These are phyloP conservation scores for Columba janthina DNA, from an alignment of 2,113 vertebrate genomes.

Conservation along the genomic window DNA sequence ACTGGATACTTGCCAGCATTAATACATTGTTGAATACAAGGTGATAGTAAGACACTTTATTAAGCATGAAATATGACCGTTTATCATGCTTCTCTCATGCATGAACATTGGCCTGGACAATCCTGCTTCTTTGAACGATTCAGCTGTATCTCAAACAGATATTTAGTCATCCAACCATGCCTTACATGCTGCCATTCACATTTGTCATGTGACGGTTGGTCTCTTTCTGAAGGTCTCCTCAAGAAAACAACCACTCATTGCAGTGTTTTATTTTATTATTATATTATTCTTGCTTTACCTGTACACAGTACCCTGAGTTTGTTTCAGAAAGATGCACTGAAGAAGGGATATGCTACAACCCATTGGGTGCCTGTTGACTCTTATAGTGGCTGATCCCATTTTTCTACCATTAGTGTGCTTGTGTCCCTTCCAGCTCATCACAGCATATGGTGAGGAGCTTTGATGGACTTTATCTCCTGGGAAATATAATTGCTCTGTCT, in stretches of 20 bases:
- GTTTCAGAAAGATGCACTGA: background rate
- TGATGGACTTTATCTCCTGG: background rate
- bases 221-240: conserved; percentile 1
- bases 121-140: background rate
- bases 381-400: background rate
- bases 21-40: background rate
- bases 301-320: background rate
- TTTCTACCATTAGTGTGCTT: background rate
- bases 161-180: background rate
- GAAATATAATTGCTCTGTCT: background rate
- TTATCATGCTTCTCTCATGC: background rate
- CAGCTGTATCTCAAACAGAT: background rate
- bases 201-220: background rate
- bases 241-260: background rate
- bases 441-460: background rate
- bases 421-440: background rate
- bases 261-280: background rate
- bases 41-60: background rate
- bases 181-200: background rate
- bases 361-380: background rate
- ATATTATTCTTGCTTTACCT: background rate
- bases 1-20: background rate
- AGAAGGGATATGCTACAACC: background rate
- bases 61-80: conserved; percentile 3
- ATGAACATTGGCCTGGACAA: background rate